phyloP scores from a whole-genome alignment of 2,888 invertebrate genomes.

The Tenthredo scrophulariae region DNA sequence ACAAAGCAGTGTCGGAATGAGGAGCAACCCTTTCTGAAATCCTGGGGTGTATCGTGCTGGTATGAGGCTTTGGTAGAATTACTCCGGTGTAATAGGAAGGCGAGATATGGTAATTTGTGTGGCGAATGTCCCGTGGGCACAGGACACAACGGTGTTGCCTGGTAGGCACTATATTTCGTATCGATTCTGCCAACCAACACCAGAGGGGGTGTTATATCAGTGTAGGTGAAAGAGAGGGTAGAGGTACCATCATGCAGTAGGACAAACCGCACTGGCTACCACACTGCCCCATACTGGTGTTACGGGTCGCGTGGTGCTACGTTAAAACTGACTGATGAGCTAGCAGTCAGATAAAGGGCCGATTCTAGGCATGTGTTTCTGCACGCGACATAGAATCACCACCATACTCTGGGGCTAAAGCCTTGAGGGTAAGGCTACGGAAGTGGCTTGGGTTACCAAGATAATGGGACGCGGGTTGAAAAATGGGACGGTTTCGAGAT shows the following conservation, averaged over 20 bases:
- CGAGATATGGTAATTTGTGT: slow-evolving; percentile 53
- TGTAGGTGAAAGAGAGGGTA: not conserved
- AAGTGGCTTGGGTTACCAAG: slow-evolving; percentile 64
- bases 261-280: not conserved
- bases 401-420: not conserved
- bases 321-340: slow-evolving; percentile 65
- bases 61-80: slow-evolving; percentile 11
- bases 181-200: slow-evolving; percentile 14
- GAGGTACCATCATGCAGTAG: not conserved
- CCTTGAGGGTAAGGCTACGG: not conserved
- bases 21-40: not conserved
- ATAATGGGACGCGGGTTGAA: slow-evolving; percentile 68
- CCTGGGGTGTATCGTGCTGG: not conserved
- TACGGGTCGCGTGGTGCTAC: slow-evolving; percentile 28
- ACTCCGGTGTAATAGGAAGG: slow-evolving; percentile 43
- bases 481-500: slow-evolving; percentile 59
- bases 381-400: slow-evolving; percentile 59
- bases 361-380: slow-evolving; percentile 61
- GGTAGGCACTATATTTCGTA: slow-evolving; percentile 47
- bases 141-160: slow-evolving; percentile 11
- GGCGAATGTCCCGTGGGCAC: slow-evolving; percentile 49
- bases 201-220: not conserved
- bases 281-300: not conserved
- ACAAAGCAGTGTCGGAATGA: not conserved
- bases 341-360: slow-evolving; percentile 66